Base-by-base conservation (phyloP, 1,140 invertebrate genomes). In the Pissodes strobi region DNA sequence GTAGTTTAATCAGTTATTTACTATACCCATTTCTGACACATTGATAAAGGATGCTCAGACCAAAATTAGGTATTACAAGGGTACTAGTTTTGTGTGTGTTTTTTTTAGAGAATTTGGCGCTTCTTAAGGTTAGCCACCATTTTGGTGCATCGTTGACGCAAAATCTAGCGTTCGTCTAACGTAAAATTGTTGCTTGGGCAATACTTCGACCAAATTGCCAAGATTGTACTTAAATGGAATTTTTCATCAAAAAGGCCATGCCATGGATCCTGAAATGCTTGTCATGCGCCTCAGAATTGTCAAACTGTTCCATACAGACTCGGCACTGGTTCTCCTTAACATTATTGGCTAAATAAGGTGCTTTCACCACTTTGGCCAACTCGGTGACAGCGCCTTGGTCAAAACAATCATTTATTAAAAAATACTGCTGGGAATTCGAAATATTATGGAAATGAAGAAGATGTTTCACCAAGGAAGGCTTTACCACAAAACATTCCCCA, bases 191-290 rank as follows among this genome's bases (percentile, higher is more conserved):
- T n/a, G n/a, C n/a, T n/a, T n/a, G n/a, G n/a, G n/a, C n/a, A n/a
- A n/a, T n/a, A n/a, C n/a, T n/a, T n/a, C n/a, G n/a, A n/a, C n/a
- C n/a, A n/a, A n/a, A n/a, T n/a, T n/a, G n/a, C n/a, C n/a, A n/a
- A n/a, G n/a, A n/a, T n/a, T n/a, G n/a, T n/a, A n/a, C n/a, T n/a
- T n/a, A n/a, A n/a, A n/a, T n/a, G n/a, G n/a, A n/a, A n/a, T n/a
- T 82, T 71, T 79, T 81, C 67, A 79, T 81, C 2, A 88, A 70
- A 73, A 88, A 88, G 2, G 86, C 86, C 86, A 87, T 88, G 1
- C 87, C 86, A 74, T 88, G 87, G 19, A 83, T 81, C 67, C 86
- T 79, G 21, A 85, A 82, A 72, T 88, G 87, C 75, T 86, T 87
- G 66, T 81, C 78, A 60, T 83, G 76, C 49, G 83, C 82, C 23